Conservation (phyloP, 2,888 invertebrate genomes). For the Andrena dorsata region DNA sequence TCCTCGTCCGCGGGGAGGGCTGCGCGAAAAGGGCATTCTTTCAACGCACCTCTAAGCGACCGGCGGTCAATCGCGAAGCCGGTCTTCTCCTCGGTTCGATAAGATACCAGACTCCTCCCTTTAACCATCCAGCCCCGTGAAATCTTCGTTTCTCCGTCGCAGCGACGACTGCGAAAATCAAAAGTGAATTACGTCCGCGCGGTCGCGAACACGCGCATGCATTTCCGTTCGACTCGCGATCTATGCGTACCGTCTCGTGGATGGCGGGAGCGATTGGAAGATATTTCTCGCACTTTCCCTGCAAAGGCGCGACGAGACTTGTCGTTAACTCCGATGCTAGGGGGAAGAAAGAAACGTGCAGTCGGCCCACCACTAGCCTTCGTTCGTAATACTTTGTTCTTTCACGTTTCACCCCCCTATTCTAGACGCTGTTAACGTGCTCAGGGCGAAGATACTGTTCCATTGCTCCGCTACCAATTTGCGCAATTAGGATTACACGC, state of each 20-base stretch:
- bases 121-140: not conserved
- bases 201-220: constrained; percentile 32
- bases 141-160: constrained; percentile 7
- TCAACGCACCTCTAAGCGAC: constrained; percentile 53
- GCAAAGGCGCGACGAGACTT: not conserved
- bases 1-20: constrained; percentile 12
- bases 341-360: not conserved
- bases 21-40: constrained; percentile 63
- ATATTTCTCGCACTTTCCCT: not conserved
- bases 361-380: too few relatives aligned
- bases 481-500: constrained; percentile 35
- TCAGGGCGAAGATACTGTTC: not conserved
- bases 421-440: not conserved
- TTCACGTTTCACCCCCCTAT: too few relatives aligned
- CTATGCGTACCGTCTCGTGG: constrained; percentile 36
- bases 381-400: too few relatives aligned
- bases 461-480: constrained; percentile 16
- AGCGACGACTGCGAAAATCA: not conserved
- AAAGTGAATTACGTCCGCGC: constrained; percentile 39
- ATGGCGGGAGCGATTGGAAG: constrained; percentile 3
- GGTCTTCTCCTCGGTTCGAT: constrained; percentile 27
- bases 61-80: constrained; percentile 7
- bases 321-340: not conserved
- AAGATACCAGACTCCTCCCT: not conserved
- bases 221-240: constrained; percentile 49